Base-by-base conservation (phyloP, 1,140 invertebrate species). In the Drosophila nasuta region DNA sequence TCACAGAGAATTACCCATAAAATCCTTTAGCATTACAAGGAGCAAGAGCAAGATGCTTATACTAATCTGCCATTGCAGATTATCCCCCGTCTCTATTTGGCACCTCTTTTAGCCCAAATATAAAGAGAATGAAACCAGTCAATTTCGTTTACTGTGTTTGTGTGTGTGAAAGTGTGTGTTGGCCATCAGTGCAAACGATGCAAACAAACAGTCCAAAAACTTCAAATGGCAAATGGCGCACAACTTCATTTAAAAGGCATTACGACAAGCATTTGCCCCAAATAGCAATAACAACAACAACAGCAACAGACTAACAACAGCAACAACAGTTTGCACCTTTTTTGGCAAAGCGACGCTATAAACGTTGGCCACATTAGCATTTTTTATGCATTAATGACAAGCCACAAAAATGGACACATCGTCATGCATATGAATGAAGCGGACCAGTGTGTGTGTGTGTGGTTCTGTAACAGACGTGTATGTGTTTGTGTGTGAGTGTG, bases 351-450 rank as follows among this genome's bases (percentile, higher is more conserved):
- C 82, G 74, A 71, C 75, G 85, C 79, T 81, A 88, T 87, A 87
- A 87, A 87, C 80, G 85, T 87, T 52, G 77, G 70, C 85, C 48
- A 82, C 80, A 88, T 87, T 87, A 87, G 77, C 85, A 87, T 87
- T 87, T 87, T 87, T 87, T 87, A 88, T 87, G 83, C 83, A 87
- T 87, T 88, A 87, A 87, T 87, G 83, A 87, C 83, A 87, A 88
- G 83, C 83, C 83, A 83, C 83, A 83, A 88, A 88, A 87, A 87
- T 87, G 83, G 83, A 88, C 83, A 88, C 83, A 87, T 87, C 85
- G 83, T 87, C 83, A 87, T 87, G 83, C 83, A 87, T 87, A 87
- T 88, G 83, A 87, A 87, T 87, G 83, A 87, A 66, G 64, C 51
- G 51, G 17, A 41, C 51, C 45, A 45, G 63, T 65, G 17, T 77